phyloP scores from a whole-genome alignment of 2,888 invertebrate genomes.

The Cephus sareptanus region DNA sequence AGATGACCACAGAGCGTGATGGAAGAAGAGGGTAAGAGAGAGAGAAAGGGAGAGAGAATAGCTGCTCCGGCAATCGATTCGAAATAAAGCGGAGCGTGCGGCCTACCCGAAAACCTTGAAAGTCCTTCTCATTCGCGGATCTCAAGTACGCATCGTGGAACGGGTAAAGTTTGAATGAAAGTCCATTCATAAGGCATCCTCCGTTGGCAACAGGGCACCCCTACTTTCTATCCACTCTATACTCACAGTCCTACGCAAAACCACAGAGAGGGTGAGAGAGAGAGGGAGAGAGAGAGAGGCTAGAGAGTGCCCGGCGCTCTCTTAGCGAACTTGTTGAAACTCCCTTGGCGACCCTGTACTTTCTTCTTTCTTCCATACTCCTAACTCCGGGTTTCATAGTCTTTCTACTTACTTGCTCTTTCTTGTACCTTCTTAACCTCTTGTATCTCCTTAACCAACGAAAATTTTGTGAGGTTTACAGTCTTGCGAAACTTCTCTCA shows the following conservation, averaged over 20 bases:
- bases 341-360: neutral
- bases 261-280: neutral
- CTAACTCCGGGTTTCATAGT: neutral
- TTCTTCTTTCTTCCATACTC: neutral
- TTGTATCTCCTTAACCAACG: neutral
- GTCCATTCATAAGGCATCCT: slow-evolving; percentile 32
- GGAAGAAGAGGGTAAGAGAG: too few relatives aligned
- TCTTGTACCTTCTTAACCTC: neutral
- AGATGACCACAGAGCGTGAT: too few relatives aligned
- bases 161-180: slow-evolving; percentile 27
- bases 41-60: neutral
- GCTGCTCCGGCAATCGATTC: slow-evolving; percentile 38
- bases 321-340: slow-evolving; percentile 29
- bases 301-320: slow-evolving; percentile 3
- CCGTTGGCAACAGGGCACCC: neutral
- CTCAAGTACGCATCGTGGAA: neutral
- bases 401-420: neutral
- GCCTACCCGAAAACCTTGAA: slow-evolving; percentile 20
- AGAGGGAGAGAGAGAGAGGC: neutral
- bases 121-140: neutral
- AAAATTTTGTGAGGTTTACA: neutral
- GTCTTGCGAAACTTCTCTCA: neutral
- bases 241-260: slow-evolving; percentile 3
- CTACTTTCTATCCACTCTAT: neutral
- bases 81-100: slow-evolving; percentile 31